A percentile compares a stretch with the other conserved stretches of the same genome.
phyloP scores from a whole-genome alignment of 2,797 vertebrate species.

The Gorsachius magnificus region DNA sequence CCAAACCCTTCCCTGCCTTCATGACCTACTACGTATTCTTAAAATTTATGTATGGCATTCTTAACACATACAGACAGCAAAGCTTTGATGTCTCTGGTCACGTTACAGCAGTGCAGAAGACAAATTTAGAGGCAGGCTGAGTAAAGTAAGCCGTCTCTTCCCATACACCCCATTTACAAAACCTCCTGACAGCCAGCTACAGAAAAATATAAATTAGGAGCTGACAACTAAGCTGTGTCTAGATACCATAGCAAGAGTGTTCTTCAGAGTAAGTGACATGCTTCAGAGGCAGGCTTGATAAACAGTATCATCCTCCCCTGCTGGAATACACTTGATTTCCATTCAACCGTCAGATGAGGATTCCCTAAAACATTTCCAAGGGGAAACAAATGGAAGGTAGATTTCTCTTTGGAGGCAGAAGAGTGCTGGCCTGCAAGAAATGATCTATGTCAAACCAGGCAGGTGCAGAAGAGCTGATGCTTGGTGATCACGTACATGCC shows the following conservation, averaged over 20 bases:
- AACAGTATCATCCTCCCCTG: neutral
- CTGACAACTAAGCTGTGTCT: neutral
- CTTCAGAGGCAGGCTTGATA: neutral
- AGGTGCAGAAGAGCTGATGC: neutral
- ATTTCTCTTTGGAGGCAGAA: neutral
- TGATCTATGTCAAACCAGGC: neutral
- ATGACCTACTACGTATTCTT: neutral
- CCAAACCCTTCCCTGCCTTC: neutral
- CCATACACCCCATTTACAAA: neutral
- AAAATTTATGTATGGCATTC: neutral
- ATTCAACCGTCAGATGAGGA: neutral
- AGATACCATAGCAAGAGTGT: neutral
- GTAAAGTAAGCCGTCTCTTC: neutral
- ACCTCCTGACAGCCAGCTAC: neutral
- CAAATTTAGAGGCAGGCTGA: neutral
- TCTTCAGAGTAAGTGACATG: neutral
- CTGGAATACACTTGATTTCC: neutral
- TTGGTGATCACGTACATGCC: neutral
- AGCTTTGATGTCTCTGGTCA: neutral
- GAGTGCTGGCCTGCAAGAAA: neutral
- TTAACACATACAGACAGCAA: neutral
- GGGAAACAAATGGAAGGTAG: neutral
- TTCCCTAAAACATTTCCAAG: neutral
- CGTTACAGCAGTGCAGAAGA: neutral
- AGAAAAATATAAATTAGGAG: neutral